Base-by-base conservation (phyloP, 2,888 invertebrate species). In the Morpho helenor region DNA sequence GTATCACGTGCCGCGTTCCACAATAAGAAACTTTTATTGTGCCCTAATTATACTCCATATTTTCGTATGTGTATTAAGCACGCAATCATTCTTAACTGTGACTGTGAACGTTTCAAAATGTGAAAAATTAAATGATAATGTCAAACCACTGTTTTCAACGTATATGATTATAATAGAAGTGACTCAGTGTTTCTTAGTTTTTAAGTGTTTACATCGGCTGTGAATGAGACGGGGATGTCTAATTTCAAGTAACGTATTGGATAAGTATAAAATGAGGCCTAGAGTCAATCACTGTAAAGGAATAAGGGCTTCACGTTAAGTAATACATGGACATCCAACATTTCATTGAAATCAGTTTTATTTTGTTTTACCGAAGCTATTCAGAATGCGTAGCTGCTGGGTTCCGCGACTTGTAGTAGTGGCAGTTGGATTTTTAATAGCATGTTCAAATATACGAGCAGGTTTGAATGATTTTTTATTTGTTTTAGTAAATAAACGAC, bases 121-220 rank as follows among this genome's bases (percentile, higher is more conserved):
- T 68, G 61, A 67, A 57, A 10, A 64, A 60, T 49, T 16, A 46
- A 60, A 53, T 47, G 42, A 31, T 51, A 51, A 52, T 49, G 47
- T 49, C 49, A 54, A 51, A 47, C 52, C 45, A 56, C 49, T 54
- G 45, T 54, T 52, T 60, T 44, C 48, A 64, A 68, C 69, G 72
- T 71, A 72, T 74, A 74, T 73, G 71, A 71, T 75, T 69, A 61
- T 72, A 80, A 71, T 73, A 68, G 74, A 76, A 80, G 82, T 87
- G 86, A 84, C 76, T 82, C 80, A 84, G 85, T 87, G 86, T 76
- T 80, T 74, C 69, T 62, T 66, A 77, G 77, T 75, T 78, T 77
- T 75, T 71, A 76, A 77, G 80, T 83, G 82, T 81, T 80, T 76
- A 74, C 73, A 68, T 68, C 66, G 73, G 70, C 70, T 78, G 81